Conservation (phyloP, 1,140 invertebrate species). For the Diplogasteroides magnus region DNA sequence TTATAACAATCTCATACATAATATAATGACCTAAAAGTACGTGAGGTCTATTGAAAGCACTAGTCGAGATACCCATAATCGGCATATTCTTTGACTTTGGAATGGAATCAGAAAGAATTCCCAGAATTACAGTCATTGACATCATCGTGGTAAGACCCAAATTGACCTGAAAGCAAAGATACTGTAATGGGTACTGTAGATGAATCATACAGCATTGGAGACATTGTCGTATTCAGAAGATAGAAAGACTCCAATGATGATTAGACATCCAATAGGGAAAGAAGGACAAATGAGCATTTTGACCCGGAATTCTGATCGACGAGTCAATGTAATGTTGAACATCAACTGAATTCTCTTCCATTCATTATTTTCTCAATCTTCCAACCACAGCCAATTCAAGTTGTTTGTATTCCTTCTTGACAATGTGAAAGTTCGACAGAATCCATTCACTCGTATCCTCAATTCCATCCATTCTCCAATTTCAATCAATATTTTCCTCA, state of each 20-base stretch:
- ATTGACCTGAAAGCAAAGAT: neutral
- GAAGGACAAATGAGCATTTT: neutral
- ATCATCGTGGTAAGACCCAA: conserved; percentile 14
- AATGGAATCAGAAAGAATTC: conserved; percentile 10
- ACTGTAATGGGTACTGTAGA: too few relatives aligned
- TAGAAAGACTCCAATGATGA: neutral
- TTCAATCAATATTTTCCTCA: neutral
- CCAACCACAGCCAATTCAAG: neutral
- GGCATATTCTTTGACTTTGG: conserved; percentile 17
- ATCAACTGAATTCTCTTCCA: neutral
- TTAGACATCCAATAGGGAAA: neutral
- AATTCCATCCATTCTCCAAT: neutral
- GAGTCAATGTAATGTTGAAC: neutral
- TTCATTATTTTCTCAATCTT: neutral
- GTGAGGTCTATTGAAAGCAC: neutral
- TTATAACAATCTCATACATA: neutral
- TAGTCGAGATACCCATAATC: conserved; percentile 6
- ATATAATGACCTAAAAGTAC: neutral
- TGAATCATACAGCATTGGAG: neutral
- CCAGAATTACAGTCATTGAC: conserved; percentile 17
- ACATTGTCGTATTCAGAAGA: neutral
- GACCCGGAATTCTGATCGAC: neutral
- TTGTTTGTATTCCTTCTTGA: neutral
- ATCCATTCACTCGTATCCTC: neutral
- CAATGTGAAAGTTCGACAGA: neutral